A percentile compares a stretch with the other conserved stretches of the same genome.
Evolutionary conservation across 2,113 vertebrate genomes (phyloP).

Genomic region (Cnemophilus loriae): DNA sequence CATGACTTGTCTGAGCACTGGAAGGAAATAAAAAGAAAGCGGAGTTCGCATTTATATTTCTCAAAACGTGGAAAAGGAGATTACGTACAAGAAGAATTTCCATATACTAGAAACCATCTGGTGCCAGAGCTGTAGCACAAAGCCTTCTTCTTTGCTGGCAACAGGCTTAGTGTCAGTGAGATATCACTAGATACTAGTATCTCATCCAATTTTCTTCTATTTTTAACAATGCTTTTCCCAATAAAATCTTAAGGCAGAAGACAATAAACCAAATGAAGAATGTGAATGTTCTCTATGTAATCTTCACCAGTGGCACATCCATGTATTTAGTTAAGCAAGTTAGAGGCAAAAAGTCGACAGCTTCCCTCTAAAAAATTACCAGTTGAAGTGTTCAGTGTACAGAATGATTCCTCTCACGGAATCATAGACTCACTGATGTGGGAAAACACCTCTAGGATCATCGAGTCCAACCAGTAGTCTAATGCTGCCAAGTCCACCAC

Average conservation of each 20-base stretch:
- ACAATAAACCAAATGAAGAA: neutral
- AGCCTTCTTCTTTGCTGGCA: neutral
- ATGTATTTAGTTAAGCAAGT: neutral
- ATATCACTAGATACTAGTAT: no score
- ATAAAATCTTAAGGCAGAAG: neutral
- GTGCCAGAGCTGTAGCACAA: neutral
- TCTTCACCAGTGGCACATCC: neutral
- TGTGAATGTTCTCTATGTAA: neutral
- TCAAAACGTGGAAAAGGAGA: neutral
- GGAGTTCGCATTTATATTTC: neutral
- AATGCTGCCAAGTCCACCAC: neutral
- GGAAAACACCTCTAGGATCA: neutral
- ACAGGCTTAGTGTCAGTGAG: neutral
- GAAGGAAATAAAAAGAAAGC: neutral
- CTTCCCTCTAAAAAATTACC: neutral
- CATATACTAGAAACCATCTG: neutral
- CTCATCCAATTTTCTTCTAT: neutral
- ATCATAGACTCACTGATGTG: neutral
- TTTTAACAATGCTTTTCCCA: neutral
- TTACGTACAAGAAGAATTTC: neutral
- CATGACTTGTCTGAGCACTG: conserved; percentile 97
- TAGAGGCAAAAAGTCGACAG: neutral
- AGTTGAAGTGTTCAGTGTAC: neutral
- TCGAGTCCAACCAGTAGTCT: neutral
- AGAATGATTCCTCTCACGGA: neutral